Evolutionary conservation across 2,797 vertebrate species (phyloP), one percentile per base, ranked within the genome.

Genomic region (Naso thynnoides): DNA sequence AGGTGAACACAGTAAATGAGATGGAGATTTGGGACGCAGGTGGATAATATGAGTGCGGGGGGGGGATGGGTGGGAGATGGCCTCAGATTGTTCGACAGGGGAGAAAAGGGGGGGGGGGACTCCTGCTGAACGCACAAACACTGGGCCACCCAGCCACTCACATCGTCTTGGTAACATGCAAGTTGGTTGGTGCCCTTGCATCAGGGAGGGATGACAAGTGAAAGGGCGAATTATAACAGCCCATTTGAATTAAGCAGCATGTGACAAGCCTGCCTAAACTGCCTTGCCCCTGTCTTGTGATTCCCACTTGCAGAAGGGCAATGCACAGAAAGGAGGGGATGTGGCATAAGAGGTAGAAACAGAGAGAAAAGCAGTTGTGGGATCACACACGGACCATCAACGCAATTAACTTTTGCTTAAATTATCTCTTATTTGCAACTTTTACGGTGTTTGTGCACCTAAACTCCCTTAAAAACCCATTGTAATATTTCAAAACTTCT

Each of bases 231-330:
- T 89, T 83, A 87, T 79, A 81, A 31, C 45, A 70, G 85, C 73
- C 84, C 79, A 85, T 90, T 90, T 87, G 79, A 92, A 89, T 85
- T 76, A 84, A 70, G 73, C 79, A 83, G 86, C 87, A 88, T 92
- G 91, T 88, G 92, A 94, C 81, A 48, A 78, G 63, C 54, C 72
- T 36, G 52, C 72, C 76, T 70, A 49, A 79, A 79, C 16, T 24
- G 44, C 83, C 42, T 9, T 52, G 77, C 70, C 62, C 56, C 66
- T 47, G 86, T 88, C 88, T 89, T 78, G 87, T 91, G 91, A 90
- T 86, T 89, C 61, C 60, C 52, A 75, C 45, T 38, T 53, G 83
- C 59, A 88, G 69, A 54, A 58, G 36, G 52, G 73, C 65, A 50
- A 29, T 31, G 53, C n/a, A 38, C 52, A 75, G 73, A 81, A 70